These are phyloP conservation scores for Gymnothorax reevesii DNA, from an alignment of 2,797 vertebrate genomes.

Conservation along the genomic window DNA sequence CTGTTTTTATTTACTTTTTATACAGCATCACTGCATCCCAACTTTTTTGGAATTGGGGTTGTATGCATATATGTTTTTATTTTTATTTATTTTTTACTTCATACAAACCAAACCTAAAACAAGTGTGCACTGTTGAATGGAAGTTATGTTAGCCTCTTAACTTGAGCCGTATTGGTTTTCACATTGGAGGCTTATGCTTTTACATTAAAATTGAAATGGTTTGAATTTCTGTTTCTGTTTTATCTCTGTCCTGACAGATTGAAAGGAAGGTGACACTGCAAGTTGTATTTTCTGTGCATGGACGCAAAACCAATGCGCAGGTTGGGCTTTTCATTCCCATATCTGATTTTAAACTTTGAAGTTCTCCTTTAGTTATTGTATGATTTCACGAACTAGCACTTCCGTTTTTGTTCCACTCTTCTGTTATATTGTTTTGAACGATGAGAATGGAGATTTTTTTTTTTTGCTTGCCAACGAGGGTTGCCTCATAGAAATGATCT, in stretches of 20 bases:
- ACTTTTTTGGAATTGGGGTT: too few relatives aligned
- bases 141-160: background rate
- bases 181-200: background rate
- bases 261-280: slow-evolving; percentile 41
- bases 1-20: too few relatives aligned
- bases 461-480: background rate
- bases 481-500: background rate
- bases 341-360: background rate
- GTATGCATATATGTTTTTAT: too few relatives aligned
- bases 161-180: background rate
- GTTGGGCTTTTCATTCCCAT: slow-evolving; percentile 50
- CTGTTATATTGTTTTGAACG: background rate
- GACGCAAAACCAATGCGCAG: slow-evolving; percentile 87
- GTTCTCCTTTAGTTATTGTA: background rate
- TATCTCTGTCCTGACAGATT: slow-evolving; percentile 25
- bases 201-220: background rate
- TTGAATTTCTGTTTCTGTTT: background rate
- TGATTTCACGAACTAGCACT: background rate
- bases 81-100: background rate
- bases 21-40: too few relatives aligned
- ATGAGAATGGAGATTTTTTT: background rate
- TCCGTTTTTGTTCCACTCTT: background rate
- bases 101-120: background rate
- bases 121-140: too few relatives aligned
- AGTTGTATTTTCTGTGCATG: slow-evolving; percentile 77